phyloP scores from a whole-genome alignment of 2,888 invertebrate species.

The Ceraclea dissimilis region DNA sequence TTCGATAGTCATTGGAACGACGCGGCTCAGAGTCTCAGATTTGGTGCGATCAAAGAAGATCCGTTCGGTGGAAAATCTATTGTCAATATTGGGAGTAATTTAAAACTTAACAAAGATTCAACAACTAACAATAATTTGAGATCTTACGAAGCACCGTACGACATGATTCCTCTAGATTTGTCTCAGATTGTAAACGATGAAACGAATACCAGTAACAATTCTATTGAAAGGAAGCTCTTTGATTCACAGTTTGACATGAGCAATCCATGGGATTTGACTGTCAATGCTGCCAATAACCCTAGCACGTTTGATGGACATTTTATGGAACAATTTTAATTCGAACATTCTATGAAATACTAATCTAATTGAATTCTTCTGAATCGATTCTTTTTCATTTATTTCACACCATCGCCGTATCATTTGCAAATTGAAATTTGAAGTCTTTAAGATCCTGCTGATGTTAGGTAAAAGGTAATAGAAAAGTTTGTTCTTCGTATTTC shows the following conservation, averaged over 20 bases:
- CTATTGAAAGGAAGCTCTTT: not conserved
- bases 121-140: not conserved
- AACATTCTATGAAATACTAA: no score
- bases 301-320: not conserved
- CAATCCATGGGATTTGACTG: conserved; percentile 4
- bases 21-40: not conserved
- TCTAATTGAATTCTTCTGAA: no score
- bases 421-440: no score
- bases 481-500: no score
- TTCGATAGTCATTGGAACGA: not conserved
- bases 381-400: no score
- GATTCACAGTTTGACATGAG: not conserved
- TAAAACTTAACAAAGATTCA: not conserved
- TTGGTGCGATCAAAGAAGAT: not conserved
- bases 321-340: not conserved
- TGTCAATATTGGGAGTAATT: not conserved
- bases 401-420: no score
- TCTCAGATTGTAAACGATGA: conserved; percentile 3
- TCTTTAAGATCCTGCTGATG: no score
- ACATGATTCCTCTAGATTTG: conserved; percentile 4
- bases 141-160: not conserved
- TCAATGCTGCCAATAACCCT: not conserved
- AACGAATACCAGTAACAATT: not conserved
- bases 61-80: not conserved
- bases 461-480: no score